Evolutionary conservation across 2,113 vertebrate species (phyloP).

Genomic region (Hippopotamus amphibius): DNA sequence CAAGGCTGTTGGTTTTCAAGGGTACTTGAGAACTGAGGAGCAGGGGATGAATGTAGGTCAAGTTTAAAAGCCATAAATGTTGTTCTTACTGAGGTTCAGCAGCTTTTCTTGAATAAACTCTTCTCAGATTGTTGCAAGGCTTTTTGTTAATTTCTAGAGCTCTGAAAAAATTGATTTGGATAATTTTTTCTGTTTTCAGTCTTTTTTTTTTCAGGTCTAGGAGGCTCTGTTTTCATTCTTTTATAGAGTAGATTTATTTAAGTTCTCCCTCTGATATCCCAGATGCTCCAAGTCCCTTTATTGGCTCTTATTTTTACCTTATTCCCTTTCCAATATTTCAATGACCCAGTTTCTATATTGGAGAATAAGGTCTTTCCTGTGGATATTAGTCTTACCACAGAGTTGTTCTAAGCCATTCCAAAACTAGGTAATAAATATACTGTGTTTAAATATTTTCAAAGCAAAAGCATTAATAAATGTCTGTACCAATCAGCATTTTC

Average conservation of each 20-base stretch:
- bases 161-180: background rate
- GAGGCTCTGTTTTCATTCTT: background rate
- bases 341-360: background rate
- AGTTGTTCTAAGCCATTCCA: background rate
- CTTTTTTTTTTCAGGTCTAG: background rate
- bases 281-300: background rate
- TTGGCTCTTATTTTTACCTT: background rate
- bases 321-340: background rate
- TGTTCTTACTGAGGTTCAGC: background rate
- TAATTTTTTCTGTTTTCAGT: background rate
- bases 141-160: background rate
- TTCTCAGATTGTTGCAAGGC: background rate
- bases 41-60: background rate
- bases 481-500: background rate
- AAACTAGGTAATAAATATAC: background rate
- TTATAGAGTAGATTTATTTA: background rate
- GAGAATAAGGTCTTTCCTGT: background rate
- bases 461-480: background rate
- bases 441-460: background rate
- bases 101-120: background rate
- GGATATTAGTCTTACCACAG: background rate
- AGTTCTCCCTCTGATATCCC: background rate
- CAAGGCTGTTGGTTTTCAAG: background rate
- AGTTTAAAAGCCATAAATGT: background rate
- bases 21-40: background rate